These are phyloP conservation scores for Pteronotus mesoamericanus DNA, from an alignment of 2,797 vertebrate genomes.

Conservation along the genomic window DNA sequence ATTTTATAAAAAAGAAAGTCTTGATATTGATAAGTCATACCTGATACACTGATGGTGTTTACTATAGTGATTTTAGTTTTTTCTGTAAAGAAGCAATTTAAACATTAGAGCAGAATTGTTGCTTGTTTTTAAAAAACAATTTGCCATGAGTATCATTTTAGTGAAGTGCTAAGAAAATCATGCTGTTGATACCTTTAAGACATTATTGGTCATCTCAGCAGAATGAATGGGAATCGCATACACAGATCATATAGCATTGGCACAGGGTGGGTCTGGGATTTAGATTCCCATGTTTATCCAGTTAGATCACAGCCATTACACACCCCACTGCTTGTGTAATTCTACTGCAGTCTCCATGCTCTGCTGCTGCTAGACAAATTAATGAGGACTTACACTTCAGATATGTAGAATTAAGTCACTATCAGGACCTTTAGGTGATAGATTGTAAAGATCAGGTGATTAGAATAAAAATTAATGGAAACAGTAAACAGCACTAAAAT, in stretches of 20 bases:
- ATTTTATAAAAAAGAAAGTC: constrained; percentile 62
- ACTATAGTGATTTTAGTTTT: constrained; percentile 66
- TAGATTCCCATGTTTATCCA: constrained; percentile 14
- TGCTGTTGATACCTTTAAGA: constrained; percentile 49
- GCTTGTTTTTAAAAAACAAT: constrained; percentile 56
- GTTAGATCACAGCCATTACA: constrained; percentile 26
- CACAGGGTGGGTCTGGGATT: constrained; percentile 19
- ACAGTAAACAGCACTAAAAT: constrained; percentile 10
- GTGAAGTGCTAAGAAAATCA: constrained; percentile 52
- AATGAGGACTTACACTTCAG: constrained; percentile 3
- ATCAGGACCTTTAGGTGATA: background rate
- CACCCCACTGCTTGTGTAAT: constrained; percentile 8
- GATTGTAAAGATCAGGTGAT: constrained; percentile 10
- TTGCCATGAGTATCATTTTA: constrained; percentile 62
- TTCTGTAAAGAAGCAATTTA: constrained; percentile 64
- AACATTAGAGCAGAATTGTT: constrained; percentile 69
- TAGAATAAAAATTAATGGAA: constrained; percentile 46
- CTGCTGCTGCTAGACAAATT: background rate
- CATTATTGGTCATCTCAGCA: constrained; percentile 1
- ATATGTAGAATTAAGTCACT: constrained; percentile 28
- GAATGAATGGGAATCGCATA: background rate
- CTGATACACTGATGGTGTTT: constrained; percentile 68
- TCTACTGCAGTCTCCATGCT: constrained; percentile 31
- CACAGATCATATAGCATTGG: background rate
- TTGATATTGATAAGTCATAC: constrained; percentile 71